Base-by-base conservation (phyloP, 2,113 vertebrate species). In the Nerophis ophidion region DNA sequence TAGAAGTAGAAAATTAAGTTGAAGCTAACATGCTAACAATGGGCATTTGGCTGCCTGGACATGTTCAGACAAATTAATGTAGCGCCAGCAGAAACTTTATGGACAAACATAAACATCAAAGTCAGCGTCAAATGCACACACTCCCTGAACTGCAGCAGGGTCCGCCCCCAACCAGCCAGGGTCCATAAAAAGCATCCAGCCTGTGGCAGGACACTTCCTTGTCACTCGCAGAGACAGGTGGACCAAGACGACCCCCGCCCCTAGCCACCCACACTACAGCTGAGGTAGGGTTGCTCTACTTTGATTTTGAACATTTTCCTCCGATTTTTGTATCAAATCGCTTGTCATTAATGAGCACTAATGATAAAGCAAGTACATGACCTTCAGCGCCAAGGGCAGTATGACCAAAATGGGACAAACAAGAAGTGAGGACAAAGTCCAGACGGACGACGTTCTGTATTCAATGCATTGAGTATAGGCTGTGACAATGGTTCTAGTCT, bases 151-250 rank as follows among this genome's bases (percentile, higher is more conserved):
- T 12, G 70, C 60, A 48, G 42, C 45, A 9, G 36, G 17, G 2
- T n/a, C n/a, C 11, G 26, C 63, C 60, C 35, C 51, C 13, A 19
- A 5, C 5, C 35, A 2, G 1, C 35, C 53, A 56, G 35, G 52
- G 54, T 59, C 66, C 79, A 85, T 85, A 85, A 85, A 83, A 71
- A 6, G 46, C 63, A 6, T 16, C 26, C 58, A 10, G 52, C 60
- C 19, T 13, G 57, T 56, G 56, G 67, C 46, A 0, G 42, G 63
- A 71, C 69, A 81, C 63, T 70, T 80, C 74, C 78, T 74, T 49
- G 58, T 66, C 72, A 71, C 78, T 72, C 42, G 55, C 72, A 57
- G 71, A 38, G 65, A 65, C 69, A 50, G 67, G 33, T 64, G 36
- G 68, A 36, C 63, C 34, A 7, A 58, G 58, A 42, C 64, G 19